Evolutionary conservation across 2,888 invertebrate genomes (phyloP).

Genomic region (Pseudoips prasinana): DNA sequence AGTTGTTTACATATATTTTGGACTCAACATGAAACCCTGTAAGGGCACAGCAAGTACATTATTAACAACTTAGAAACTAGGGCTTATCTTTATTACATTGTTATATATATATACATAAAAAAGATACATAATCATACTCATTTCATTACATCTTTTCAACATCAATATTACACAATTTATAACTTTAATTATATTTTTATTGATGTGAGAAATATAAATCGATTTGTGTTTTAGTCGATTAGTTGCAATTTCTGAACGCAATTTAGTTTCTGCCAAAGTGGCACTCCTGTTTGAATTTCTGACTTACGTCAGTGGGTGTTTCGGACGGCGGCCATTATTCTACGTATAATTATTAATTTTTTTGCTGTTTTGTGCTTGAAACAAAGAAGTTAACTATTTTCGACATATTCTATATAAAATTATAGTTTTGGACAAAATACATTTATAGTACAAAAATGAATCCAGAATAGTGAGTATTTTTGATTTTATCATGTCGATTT

Average conservation of each 20-base stretch:
- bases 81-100: no score
- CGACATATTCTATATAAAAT: constrained; percentile 48
- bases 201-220: no score
- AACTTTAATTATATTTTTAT: no score
- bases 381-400: constrained; percentile 68
- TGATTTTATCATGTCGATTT: constrained; percentile 47
- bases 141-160: no score
- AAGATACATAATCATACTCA: no score
- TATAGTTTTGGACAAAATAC: constrained; percentile 59
- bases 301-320: constrained; percentile 81
- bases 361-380: constrained; percentile 71
- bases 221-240: constrained; percentile 25
- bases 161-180: no score
- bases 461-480: constrained; percentile 91
- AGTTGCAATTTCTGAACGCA: constrained; percentile 51
- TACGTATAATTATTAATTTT: constrained; percentile 74
- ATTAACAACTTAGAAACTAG: no score
- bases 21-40: no score
- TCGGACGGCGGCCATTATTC: constrained; percentile 79
- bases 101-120: no score
- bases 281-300: constrained; percentile 73
- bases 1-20: no score
- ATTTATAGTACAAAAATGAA: constrained; percentile 84
- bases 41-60: no score
- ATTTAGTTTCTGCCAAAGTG: constrained; percentile 73